These are phyloP conservation scores for Corythornis cristatus DNA, from an alignment of 2,113 vertebrate genomes.

Conservation along the genomic window DNA sequence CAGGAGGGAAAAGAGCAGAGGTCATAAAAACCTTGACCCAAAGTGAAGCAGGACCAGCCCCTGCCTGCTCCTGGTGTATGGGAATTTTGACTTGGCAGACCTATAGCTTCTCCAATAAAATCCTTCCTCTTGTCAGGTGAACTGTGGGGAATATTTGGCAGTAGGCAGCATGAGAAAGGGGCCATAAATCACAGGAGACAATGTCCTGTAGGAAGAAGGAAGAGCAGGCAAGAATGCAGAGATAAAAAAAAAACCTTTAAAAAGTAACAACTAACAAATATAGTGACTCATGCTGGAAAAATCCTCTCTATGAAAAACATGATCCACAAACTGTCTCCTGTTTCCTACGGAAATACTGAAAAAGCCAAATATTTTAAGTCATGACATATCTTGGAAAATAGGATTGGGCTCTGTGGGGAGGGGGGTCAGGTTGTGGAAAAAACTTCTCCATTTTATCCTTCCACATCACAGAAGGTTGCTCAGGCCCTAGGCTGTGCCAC, in stretches of 20 bases:
- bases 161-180: neutral
- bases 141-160: neutral
- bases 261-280: slow-evolving; percentile 9
- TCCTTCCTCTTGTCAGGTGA: slow-evolving; percentile 31
- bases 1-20: too few species aligned
- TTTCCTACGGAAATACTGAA: slow-evolving; percentile 41
- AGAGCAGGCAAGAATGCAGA: slow-evolving; percentile 3
- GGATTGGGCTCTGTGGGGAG: neutral
- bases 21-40: neutral
- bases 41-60: neutral
- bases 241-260: slow-evolving; percentile 49
- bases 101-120: slow-evolving; percentile 1
- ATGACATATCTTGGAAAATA: slow-evolving; percentile 20
- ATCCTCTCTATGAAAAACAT: neutral
- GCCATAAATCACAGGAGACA: slow-evolving; percentile 36
- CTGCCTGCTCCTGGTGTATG: neutral
- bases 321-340: neutral
- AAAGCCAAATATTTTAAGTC: slow-evolving; percentile 39
- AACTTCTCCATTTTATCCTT: slow-evolving; percentile 10
- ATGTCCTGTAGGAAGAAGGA: slow-evolving; percentile 53
- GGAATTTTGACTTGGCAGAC: slow-evolving; percentile 38
- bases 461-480: neutral
- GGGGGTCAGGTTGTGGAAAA: neutral
- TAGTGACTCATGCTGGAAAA: slow-evolving; percentile 37
- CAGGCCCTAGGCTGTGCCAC: neutral